These are phyloP conservation scores for Hydrotaea diabolus DNA, from an alignment of 2,888 invertebrate species.

Conservation along the genomic window DNA sequence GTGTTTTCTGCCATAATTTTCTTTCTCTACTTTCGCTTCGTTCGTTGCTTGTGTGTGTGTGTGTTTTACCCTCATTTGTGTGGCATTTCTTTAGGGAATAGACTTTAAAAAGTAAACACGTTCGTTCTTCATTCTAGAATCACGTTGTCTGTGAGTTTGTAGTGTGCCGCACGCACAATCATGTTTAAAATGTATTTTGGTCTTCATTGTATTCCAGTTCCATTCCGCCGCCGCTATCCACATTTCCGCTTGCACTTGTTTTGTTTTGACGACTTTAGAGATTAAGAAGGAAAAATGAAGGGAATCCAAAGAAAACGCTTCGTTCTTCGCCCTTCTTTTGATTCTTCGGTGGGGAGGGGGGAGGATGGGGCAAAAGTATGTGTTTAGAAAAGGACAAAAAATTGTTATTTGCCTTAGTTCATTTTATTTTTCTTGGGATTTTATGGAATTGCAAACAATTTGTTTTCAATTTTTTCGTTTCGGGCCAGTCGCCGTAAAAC, in stretches of 20 bases:
- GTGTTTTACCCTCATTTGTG: not conserved
- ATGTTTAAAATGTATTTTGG: constrained; percentile 17
- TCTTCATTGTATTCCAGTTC: constrained; percentile 14
- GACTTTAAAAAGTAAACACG: constrained; percentile 60
- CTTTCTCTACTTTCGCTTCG: not conserved
- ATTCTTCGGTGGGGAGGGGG: no score
- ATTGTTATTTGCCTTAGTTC: constrained; percentile 39
- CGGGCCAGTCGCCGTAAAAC: constrained; percentile 36
- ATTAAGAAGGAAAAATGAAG: constrained; percentile 45
- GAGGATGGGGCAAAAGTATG: not conserved
- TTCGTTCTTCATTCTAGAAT: constrained; percentile 25
- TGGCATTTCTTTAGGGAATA: constrained; percentile 51
- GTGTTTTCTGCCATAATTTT: constrained; percentile 33
- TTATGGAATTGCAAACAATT: constrained; percentile 59
- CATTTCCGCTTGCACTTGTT: constrained; percentile 7
- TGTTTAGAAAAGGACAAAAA: constrained; percentile 23
- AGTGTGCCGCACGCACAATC: not conserved
- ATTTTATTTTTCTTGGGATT: constrained; percentile 32
- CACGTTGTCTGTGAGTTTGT: constrained; percentile 10
- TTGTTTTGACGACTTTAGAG: constrained; percentile 61
- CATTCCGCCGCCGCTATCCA: not conserved
- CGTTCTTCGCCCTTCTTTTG: not conserved
- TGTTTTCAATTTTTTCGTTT: constrained; percentile 51
- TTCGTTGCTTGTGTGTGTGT: not conserved
- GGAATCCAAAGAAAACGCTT: constrained; percentile 36